phyloP scores from a whole-genome alignment of 2,113 vertebrate genomes.

The Lepus timidus region DNA sequence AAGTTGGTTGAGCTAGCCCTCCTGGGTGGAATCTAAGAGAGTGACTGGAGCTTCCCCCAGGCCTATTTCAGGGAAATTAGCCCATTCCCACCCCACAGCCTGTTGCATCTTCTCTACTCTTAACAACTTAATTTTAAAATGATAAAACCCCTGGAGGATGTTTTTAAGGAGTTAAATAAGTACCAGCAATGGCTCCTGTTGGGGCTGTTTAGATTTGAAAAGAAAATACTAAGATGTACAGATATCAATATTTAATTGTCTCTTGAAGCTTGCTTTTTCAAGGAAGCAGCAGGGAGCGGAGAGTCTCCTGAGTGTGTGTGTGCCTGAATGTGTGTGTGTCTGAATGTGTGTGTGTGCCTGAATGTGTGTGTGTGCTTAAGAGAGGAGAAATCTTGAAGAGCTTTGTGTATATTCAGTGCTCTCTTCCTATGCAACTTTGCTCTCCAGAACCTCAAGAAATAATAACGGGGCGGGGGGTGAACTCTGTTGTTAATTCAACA shows the following conservation, averaged over 20 bases:
- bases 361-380: neutral
- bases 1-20: neutral
- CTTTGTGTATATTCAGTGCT: neutral
- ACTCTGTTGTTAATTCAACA: constrained; percentile 54
- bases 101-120: constrained; percentile 45
- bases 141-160: constrained; percentile 63
- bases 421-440: neutral
- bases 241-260: constrained; percentile 84
- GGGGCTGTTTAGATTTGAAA: constrained; percentile 82
- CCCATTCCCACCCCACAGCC: neutral
- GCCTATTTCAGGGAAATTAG: neutral
- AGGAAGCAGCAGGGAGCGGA: constrained; percentile 61
- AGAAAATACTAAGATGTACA: constrained; percentile 80
- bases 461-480: neutral
- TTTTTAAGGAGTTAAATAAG: constrained; percentile 79
- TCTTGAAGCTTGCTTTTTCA: constrained; percentile 76
- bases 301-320: constrained; percentile 48
- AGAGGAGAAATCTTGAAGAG: neutral
- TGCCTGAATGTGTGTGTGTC: neutral
- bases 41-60: neutral
- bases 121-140: constrained; percentile 70
- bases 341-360: fast-evolving
- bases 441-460: neutral
- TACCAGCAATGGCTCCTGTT: constrained; percentile 75
- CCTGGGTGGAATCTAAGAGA: neutral